Base-by-base conservation (phyloP, 2,113 vertebrate species). In the Riparia riparia region DNA sequence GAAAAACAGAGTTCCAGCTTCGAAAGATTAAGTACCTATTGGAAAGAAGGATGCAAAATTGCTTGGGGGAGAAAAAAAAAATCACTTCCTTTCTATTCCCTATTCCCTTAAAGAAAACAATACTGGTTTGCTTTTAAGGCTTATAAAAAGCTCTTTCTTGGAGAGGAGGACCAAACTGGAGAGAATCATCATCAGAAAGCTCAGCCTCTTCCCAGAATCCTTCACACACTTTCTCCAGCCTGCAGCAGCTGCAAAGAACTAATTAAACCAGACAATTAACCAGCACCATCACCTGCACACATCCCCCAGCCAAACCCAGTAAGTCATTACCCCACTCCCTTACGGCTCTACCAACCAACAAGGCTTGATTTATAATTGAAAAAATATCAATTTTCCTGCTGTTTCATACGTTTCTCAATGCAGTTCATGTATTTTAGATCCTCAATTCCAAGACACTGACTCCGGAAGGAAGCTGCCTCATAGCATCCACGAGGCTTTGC, bases 171-270 rank as follows among this genome's bases (percentile, higher is more conserved):
- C 25, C 32, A 80, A 50, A 21, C 29, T 49, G 32, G 42, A 71
- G 57, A 45, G 72, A 57, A n/a, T 41, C 17, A 17, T 4, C 7
- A 61, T 32, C 4, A 80, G 17, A n/a, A 72, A 94, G 42, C 17
- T 70, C 76, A 53, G 39, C 14, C 69, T 63, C 68, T 39, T 77
- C 45, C 45, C 86, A 45, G 9, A 8, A 84, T 70, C 60, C 34
- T 70, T 18, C 58, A 65, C 7, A 7, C 24, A 65, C 14, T 54
- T 81, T 42, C 56, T 56, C 51, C 64, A 86, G 56, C 22, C n/a
- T 56, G 50, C 58, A 83, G 76, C 51, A 86, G 49, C 49, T 91
- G 64, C 60, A 34, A 47, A 89, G 44, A 61, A 37, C 86, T 77
- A 69, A 74, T 47, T 44, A 63, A 60, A 81, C 24, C 56, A 42